Percentiles rank a stretch among this genome's conserved stretches.
Evolutionary conservation across 2,797 vertebrate species (phyloP).

Genomic region (Petrocephalus sullivani): DNA sequence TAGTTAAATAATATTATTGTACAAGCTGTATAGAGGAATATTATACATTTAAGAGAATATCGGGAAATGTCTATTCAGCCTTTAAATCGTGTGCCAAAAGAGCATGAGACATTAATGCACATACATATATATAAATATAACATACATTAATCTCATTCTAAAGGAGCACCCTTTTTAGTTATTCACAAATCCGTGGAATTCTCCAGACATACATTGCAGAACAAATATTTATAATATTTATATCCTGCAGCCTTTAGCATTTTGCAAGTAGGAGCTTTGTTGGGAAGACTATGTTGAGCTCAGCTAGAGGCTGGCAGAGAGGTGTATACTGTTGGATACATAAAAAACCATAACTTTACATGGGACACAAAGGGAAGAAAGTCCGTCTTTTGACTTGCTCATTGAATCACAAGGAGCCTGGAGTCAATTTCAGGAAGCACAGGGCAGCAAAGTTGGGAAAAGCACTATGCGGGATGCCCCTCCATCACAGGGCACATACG

Average conservation of each 20-base stretch:
- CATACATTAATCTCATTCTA: background rate
- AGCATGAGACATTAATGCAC: background rate
- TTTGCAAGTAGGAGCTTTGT: background rate
- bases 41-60: background rate
- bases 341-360: background rate
- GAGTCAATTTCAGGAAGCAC: background rate
- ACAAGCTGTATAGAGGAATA: background rate
- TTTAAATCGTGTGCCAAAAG: background rate
- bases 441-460: background rate
- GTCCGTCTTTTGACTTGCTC: background rate
- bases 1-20: background rate
- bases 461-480: background rate
- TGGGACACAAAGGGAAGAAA: background rate
- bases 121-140: background rate
- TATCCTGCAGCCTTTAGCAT: background rate
- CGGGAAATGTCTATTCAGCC: background rate
- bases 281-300: background rate
- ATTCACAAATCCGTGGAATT: background rate
- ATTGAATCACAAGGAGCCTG: background rate
- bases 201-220: background rate
- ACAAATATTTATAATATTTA: background rate
- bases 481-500: background rate
- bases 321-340: background rate
- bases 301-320: background rate
- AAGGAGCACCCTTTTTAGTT: background rate